Evolutionary conservation across 2,888 invertebrate species (phyloP).

Genomic region (Synergus gifuensis): DNA sequence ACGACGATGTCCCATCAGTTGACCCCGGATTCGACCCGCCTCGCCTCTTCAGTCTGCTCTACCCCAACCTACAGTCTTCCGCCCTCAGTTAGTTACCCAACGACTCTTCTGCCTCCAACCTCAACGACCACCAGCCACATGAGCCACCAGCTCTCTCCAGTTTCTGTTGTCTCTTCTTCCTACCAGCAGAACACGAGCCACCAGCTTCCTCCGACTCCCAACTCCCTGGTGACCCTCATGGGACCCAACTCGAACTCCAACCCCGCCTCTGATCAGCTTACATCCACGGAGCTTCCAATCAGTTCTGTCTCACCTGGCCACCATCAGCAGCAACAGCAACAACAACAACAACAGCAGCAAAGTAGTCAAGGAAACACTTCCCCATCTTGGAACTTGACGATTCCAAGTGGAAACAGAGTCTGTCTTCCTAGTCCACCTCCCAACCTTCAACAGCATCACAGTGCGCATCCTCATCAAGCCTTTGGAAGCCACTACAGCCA

Average conservation of each 20-base stretch:
- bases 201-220: conserved; percentile 77
- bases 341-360: conserved; percentile 37
- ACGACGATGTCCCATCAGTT: conserved; percentile 70
- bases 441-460: conserved; percentile 63
- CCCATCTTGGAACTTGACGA: conserved; percentile 70
- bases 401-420: conserved; percentile 60
- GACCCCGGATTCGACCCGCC: conserved; percentile 72
- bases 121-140: conserved; percentile 81
- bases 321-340: conserved; percentile 60
- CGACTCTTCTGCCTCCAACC: conserved; percentile 70
- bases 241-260: conserved; percentile 78
- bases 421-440: conserved; percentile 67
- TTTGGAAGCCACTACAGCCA: conserved; percentile 70
- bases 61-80: conserved; percentile 74
- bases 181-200: conserved; percentile 75
- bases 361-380: conserved; percentile 61
- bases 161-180: conserved; percentile 78
- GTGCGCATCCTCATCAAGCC: conserved; percentile 68
- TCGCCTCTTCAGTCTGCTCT: conserved; percentile 75
- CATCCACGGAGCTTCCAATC: conserved; percentile 65
- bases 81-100: conserved; percentile 78
- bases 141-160: conserved; percentile 74
- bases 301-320: conserved; percentile 68
- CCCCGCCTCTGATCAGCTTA: conserved; percentile 67
- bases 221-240: conserved; percentile 78